Conservation (phyloP, 2,888 invertebrate species). For the Galeopsomyia nigrocyanea region DNA sequence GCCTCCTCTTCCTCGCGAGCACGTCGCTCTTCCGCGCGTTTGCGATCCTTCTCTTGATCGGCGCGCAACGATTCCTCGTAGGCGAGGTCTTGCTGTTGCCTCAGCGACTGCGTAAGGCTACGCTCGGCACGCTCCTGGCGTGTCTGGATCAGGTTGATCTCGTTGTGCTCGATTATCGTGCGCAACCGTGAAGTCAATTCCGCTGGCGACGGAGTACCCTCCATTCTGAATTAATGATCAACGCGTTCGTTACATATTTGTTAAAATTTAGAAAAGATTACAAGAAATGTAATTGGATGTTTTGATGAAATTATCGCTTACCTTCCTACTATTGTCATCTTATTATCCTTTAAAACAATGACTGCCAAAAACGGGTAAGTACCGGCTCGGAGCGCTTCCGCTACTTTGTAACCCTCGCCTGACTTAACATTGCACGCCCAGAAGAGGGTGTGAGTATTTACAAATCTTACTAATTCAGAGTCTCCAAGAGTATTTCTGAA, state of each 20-base stretch:
- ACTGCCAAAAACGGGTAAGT: slow-evolving; percentile 90
- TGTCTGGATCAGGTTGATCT: slow-evolving; percentile 87
- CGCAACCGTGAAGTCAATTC: slow-evolving; percentile 81
- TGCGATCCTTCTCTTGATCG: slow-evolving; percentile 94
- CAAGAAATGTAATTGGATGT: neutral
- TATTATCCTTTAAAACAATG: slow-evolving; percentile 89
- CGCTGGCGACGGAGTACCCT: slow-evolving; percentile 83
- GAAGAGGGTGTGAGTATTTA: slow-evolving; percentile 88
- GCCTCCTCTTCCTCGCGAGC: slow-evolving; percentile 71
- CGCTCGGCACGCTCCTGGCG: slow-evolving; percentile 88
- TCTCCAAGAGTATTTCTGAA: slow-evolving; percentile 80
- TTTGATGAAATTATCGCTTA: slow-evolving; percentile 50
- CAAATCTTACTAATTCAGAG: slow-evolving; percentile 81
- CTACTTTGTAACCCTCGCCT: slow-evolving; percentile 93
- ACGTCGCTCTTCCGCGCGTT: slow-evolving; percentile 74
- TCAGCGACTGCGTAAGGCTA: slow-evolving; percentile 86
- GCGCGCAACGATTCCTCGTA: slow-evolving; percentile 91
- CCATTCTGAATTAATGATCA: slow-evolving; percentile 73
- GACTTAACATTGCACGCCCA: slow-evolving; percentile 94
- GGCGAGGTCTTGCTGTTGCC: slow-evolving; percentile 94
- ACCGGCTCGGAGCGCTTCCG: slow-evolving; percentile 85
- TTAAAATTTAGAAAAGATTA: neutral
- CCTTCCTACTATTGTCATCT: slow-evolving; percentile 92
- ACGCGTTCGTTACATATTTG: too few species aligned
- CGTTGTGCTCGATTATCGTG: slow-evolving; percentile 86